Conservation (phyloP, 2,888 invertebrate species). For the Rugalucina vietnamica region DNA sequence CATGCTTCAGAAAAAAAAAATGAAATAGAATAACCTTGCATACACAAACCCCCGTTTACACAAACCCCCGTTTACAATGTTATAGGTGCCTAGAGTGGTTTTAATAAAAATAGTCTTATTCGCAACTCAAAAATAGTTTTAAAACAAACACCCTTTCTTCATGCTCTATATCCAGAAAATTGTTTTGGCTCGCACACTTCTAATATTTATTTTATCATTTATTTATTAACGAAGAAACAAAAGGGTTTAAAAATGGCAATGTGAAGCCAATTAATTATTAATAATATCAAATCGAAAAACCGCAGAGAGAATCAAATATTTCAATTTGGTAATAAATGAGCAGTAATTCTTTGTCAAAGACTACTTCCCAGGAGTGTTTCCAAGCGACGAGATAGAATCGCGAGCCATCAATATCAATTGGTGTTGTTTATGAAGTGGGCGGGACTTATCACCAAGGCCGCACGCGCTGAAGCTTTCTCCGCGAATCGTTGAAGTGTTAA, state of each 20-base stretch:
- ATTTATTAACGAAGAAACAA: background rate
- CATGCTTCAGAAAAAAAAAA: too few relatives aligned
- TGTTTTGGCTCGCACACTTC: too few relatives aligned
- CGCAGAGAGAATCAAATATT: background rate
- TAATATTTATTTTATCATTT: too few relatives aligned
- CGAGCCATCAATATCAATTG: conserved; percentile 52
- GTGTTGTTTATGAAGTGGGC: conserved; percentile 45
- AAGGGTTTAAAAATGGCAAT: background rate
- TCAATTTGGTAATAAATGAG: background rate
- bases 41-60: too few relatives aligned
- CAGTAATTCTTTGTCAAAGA: conserved; percentile 1
- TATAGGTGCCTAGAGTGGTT: too few relatives aligned
- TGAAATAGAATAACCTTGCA: too few relatives aligned
- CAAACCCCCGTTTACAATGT: too few relatives aligned
- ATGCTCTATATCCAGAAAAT: too few relatives aligned
- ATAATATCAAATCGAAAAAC: background rate
- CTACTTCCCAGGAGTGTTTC: conserved; percentile 39
- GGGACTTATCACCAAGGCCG: conserved; percentile 43
- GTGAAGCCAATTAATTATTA: background rate
- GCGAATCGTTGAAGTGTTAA: conserved; percentile 36
- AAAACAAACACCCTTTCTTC: too few relatives aligned
- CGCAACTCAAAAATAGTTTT: too few relatives aligned
- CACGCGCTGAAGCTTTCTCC: conserved; percentile 30
- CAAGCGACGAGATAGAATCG: conserved; percentile 27
- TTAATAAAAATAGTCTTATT: too few relatives aligned